A percentile compares a stretch with the other conserved stretches of the same genome.
These are phyloP conservation scores for Polypterus bichir DNA, from an alignment of 2,113 vertebrate genomes.

Conservation along the genomic window DNA sequence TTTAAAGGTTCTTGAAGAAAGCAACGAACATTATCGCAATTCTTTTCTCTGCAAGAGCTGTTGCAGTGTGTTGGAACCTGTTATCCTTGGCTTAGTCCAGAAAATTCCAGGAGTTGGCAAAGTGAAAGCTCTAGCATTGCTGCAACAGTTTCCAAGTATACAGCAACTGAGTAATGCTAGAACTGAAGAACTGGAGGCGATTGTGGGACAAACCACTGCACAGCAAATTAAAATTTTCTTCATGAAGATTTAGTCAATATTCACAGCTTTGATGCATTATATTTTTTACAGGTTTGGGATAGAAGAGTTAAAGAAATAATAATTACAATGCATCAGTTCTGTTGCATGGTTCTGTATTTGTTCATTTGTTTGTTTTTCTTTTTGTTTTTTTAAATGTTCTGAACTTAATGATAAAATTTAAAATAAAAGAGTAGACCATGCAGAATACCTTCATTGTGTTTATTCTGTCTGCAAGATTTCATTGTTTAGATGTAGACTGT, in stretches of 20 bases:
- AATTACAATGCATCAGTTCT: too few species aligned
- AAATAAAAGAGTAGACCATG: too few species aligned
- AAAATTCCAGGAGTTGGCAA: constrained; percentile 73
- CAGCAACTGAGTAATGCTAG: constrained; percentile 54
- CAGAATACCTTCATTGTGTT: too few species aligned
- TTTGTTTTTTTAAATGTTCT: too few species aligned
- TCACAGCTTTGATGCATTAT: constrained; percentile 28
- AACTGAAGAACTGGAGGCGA: constrained; percentile 42
- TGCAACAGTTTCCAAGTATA: constrained; percentile 63
- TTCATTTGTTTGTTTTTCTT: too few species aligned
- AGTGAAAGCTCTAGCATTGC: constrained; percentile 63
- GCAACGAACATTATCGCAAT: constrained; percentile 47
- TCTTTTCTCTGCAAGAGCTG: constrained; percentile 49
- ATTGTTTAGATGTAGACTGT: too few species aligned
- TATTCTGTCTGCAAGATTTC: too few species aligned
- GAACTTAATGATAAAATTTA: too few species aligned
- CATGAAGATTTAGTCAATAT: constrained; percentile 18
- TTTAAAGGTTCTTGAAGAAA: constrained; percentile 61
- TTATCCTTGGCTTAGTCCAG: constrained; percentile 53
- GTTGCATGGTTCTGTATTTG: too few species aligned
- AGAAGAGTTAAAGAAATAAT: too few species aligned
- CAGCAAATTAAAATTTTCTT: constrained; percentile 65
- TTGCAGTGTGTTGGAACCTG: constrained; percentile 34
- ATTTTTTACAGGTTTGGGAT: constrained; percentile 28
- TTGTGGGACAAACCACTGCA: constrained; percentile 54